Percentiles rank a stretch among this genome's conserved stretches.
Evolutionary conservation across 2,888 invertebrate species (phyloP).

Genomic region (Leucozona laternaria): DNA sequence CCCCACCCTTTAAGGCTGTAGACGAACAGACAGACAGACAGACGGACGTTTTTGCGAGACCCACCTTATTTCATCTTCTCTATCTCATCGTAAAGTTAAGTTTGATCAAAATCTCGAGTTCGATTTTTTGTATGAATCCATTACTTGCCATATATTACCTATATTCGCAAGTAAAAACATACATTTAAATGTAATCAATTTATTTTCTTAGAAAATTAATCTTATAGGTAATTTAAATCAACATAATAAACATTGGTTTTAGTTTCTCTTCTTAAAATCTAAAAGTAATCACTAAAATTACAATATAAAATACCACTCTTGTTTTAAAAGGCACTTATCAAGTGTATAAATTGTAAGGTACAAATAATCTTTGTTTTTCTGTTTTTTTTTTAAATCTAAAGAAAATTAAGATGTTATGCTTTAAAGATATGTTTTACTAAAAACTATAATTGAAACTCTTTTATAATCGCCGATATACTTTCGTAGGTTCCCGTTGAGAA

Average conservation of each 20-base stretch:
- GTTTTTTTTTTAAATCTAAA: constrained; percentile 32
- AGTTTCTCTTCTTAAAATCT: constrained; percentile 21
- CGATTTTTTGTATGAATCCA: no score
- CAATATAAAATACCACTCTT: constrained; percentile 46
- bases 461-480: constrained; percentile 86
- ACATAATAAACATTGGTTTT: constrained; percentile 45
- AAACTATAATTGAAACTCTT: constrained; percentile 67
- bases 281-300: constrained; percentile 23
- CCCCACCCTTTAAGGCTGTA: no score
- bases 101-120: no score
- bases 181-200: constrained; percentile 1
- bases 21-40: no score
- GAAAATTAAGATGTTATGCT: constrained; percentile 36
- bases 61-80: no score
- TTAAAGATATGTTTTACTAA: no score
- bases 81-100: no score
- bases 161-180: no score
- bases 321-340: constrained; percentile 54
- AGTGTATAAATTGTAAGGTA: constrained; percentile 39
- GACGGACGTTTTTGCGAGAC: no score
- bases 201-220: constrained; percentile 36
- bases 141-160: no score
- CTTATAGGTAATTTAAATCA: constrained; percentile 33
- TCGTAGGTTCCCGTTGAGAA: constrained; percentile 91
- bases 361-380: constrained; percentile 48